Evolutionary conservation across 2,113 vertebrate species (phyloP).

Genomic region (Emydura subglobosa): DNA sequence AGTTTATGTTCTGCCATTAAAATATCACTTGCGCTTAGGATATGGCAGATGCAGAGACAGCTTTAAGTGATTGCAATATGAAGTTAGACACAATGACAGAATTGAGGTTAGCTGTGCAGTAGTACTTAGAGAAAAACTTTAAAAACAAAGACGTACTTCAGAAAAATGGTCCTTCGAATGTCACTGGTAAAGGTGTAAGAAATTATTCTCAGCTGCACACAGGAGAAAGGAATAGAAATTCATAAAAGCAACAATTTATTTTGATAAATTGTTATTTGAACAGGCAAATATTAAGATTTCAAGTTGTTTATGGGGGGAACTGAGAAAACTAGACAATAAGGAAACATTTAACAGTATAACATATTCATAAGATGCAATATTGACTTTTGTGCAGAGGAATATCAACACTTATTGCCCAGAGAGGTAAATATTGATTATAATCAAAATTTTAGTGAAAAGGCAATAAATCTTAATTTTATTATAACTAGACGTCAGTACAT

Average conservation of each 20-base stretch:
- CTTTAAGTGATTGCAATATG: constrained; percentile 34
- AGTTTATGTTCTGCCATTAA: constrained; percentile 18
- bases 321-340: neutral
- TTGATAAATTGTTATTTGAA: neutral
- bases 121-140: neutral
- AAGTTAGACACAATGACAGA: constrained; percentile 1
- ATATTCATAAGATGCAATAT: neutral
- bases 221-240: neutral
- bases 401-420: neutral
- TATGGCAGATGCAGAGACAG: neutral
- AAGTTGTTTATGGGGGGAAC: neutral
- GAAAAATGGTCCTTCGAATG: neutral
- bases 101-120: neutral
- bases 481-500: neutral
- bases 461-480: neutral
- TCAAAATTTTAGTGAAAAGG: neutral
- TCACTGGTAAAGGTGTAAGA: neutral
- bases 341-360: neutral
- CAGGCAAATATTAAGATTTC: neutral
- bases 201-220: neutral
- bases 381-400: neutral
- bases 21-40: constrained; percentile 10
- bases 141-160: neutral
- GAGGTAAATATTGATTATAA: neutral
- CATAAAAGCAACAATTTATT: neutral